phyloP scores from a whole-genome alignment of 2,797 vertebrate genomes.

The Neosilurus mollespiculum region DNA sequence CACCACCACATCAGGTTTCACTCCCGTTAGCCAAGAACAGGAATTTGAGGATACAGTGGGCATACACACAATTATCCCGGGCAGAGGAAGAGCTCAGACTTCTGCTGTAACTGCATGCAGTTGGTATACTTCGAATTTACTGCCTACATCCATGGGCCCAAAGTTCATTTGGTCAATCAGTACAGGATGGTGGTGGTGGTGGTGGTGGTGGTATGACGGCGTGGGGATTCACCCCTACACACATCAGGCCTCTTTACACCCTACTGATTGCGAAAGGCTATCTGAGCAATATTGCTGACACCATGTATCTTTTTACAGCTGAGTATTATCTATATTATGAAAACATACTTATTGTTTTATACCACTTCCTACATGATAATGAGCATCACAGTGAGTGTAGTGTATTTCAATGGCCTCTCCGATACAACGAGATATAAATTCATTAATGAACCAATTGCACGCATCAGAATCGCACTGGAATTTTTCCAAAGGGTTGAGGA shows the following conservation, averaged over 20 bases:
- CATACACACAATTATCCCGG: too few relatives aligned
- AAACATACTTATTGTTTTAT: too few relatives aligned
- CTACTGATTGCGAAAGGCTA: neutral
- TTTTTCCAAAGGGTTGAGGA: neutral
- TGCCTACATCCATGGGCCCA: neutral
- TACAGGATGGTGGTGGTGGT: neutral
- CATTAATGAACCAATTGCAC: neutral
- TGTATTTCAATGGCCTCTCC: neutral
- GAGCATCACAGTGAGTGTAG: neutral
- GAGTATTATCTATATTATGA: too few relatives aligned
- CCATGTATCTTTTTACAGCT: neutral
- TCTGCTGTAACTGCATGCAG: neutral
- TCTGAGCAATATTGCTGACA: neutral
- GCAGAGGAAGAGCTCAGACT: too few relatives aligned
- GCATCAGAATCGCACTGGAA: neutral
- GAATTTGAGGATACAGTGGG: neutral
- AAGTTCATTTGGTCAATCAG: neutral
- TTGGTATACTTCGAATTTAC: neutral
- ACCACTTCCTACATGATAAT: neutral
- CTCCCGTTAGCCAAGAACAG: neutral
- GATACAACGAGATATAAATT: neutral
- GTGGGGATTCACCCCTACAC: neutral
- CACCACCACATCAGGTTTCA: neutral
- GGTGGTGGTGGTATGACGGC: neutral
- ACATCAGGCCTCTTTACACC: neutral